Evolutionary conservation across 2,797 vertebrate species (phyloP), one percentile per base, ranked within the genome.

Genomic region (Sebastes cheni): DNA sequence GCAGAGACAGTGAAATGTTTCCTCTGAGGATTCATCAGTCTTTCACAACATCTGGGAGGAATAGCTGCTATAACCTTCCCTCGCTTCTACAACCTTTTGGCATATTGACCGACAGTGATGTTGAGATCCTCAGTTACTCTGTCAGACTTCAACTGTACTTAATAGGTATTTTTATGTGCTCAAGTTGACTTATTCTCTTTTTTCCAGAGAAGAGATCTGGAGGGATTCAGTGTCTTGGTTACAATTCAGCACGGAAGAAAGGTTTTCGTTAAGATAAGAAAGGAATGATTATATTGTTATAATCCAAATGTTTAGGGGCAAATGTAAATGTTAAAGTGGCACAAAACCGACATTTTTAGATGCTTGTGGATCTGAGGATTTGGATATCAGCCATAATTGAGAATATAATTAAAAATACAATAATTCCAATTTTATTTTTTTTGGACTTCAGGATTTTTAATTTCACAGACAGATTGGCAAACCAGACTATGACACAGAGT

Each of bases 31-130:
- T 52, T 66, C 64, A 78, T 77, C 25, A 10, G 64, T 60, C 42
- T 82, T 85, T 79, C 72, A 52, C 79, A 81, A 85, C 54, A 80
- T 77, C 55, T 81, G 72, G 2, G 75, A 75, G 67, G 73, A 70
- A 86, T 25, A 72, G 65, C 29, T 32, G 67, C 39, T 67, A 14
- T 27, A 80, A 75, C 64, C 68, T 59, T 64, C 50, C 20, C n/a
- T 54, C 18, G 1, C 70, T 23, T 36, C 58, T 39, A 67, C 54
- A 67, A 30, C n/a, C 39, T 82, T 60, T 69, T 79, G 66, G 55
- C 42, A 66, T 14, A 29, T n/a, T 55, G 55, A 67, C 5, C 30
- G 0, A 25, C 46, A 14, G 58, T 9, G 52, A 69, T 16, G 9
- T 46, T 9, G 25, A 80, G 29, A 76, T 25, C 34, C 29, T 46